Percentiles rank a stretch among this genome's conserved stretches.
These are phyloP conservation scores for Peromyscus attwateri DNA, from an alignment of 2,797 vertebrate genomes.

Conservation along the genomic window DNA sequence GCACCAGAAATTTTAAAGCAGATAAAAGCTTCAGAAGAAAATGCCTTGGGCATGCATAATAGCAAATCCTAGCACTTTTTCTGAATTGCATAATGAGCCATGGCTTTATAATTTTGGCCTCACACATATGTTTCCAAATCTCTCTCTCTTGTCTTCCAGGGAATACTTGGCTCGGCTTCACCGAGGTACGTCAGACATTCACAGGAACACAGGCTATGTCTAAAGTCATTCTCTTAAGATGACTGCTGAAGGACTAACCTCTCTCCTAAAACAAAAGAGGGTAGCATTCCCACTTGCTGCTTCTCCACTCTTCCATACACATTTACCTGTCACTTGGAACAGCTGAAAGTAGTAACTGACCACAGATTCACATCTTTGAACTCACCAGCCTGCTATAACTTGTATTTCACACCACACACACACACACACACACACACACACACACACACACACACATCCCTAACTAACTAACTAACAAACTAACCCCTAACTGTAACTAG, in stretches of 20 bases:
- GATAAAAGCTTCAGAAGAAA: conserved; percentile 76
- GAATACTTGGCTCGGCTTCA: conserved; percentile 65
- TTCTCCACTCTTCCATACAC: conserved; percentile 34
- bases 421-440: too few species aligned
- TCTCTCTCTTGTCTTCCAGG: conserved; percentile 53
- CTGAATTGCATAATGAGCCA: conserved; percentile 70
- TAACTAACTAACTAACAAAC: too few species aligned
- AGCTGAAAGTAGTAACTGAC: conserved; percentile 18
- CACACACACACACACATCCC: too few species aligned
- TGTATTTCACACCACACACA: background rate
- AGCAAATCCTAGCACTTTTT: conserved; percentile 73
- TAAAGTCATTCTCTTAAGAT: conserved; percentile 47
- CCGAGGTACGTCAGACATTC: conserved; percentile 38
- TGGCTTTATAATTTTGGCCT: conserved; percentile 73
- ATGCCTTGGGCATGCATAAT: conserved; percentile 63
- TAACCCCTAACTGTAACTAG: background rate
- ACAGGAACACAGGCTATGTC: conserved; percentile 4
- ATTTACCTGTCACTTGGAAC: background rate
- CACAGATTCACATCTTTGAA: background rate
- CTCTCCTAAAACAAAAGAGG: conserved; percentile 26
- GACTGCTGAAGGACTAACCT: conserved; percentile 14
- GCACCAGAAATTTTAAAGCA: conserved; percentile 76
- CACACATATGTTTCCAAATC: conserved; percentile 68
- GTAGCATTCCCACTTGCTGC: background rate
- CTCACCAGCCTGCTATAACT: background rate